Evolutionary conservation across 1,140 invertebrate species (phyloP), one percentile per base, ranked within the genome.

Genomic region (Dreissena rostriformis): DNA sequence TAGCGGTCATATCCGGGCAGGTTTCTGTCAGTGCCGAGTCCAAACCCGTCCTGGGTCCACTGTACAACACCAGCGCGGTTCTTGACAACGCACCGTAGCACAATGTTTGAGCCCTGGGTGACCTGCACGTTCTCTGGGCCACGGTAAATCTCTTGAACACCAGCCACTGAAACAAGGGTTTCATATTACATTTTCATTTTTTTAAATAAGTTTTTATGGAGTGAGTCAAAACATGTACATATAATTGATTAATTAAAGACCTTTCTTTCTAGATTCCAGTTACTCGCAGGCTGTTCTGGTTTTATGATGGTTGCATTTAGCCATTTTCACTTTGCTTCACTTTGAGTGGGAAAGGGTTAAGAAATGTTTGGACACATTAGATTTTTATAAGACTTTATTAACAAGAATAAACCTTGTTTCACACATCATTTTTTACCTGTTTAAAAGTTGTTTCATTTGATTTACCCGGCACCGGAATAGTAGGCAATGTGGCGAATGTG

Each of bases 31-130:
- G 96, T 96, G 0, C 98, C 97, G 86, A 98, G 95, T 29, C 97
- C 97, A 92, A 98, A 98, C 80, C 97, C 97, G 94, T 98, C 97
- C 93, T 98, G 98, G 66, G 97, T 97, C 98, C 98, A 99, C 92
- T 98, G 98, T 76, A 98, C 97, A 84, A 95, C 95, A n/a, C 98
- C 98, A 24, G 95, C 96, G 88, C 96, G 94, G 93, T 98, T 96
- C 63, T 96, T 95, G n/a, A 98, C 96, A 89, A 97, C 96, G 93
- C 98, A 99, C 84, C 96, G 95, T 86, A 98, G 94, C 80, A 96
- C 96, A 0, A 97, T 96, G 87, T 97, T 96, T 14, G 8, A 96
- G 95, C 76, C 82, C 53, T 78, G 74, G 10, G 65, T 65, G 6
- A 74, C 82, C 19, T 49, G 61, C 15, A 63, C 61, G 73, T 84